These are phyloP conservation scores for Asteroscopus sphinx DNA, from an alignment of 2,888 invertebrate genomes.

Conservation along the genomic window DNA sequence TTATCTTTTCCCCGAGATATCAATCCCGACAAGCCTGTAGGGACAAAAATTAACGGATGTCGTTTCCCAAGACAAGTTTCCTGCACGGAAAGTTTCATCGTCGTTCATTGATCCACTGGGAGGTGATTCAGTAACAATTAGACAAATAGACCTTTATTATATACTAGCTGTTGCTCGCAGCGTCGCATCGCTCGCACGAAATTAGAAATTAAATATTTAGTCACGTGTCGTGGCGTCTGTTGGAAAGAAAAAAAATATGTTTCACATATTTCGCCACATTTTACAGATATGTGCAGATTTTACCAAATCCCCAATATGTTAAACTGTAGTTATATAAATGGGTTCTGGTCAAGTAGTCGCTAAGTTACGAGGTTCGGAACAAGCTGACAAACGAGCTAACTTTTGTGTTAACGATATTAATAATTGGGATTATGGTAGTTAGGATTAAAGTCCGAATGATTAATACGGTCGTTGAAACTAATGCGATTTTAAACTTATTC, in stretches of 20 bases:
- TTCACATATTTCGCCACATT: slow-evolving; percentile 6
- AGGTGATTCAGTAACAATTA: slow-evolving; percentile 48
- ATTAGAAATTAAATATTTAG: slow-evolving; percentile 51
- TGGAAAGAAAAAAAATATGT: slow-evolving; percentile 15
- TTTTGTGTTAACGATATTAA: slow-evolving; percentile 48
- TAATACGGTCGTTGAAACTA: slow-evolving; percentile 38
- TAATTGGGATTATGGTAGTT: slow-evolving; percentile 50
- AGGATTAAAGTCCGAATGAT: slow-evolving; percentile 42
- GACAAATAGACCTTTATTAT: slow-evolving; percentile 37
- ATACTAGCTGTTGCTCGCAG: slow-evolving; percentile 22
- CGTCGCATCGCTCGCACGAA: slow-evolving; percentile 21
- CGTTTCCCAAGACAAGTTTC: slow-evolving; percentile 38
- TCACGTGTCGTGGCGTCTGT: slow-evolving; percentile 5
- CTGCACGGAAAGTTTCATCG: slow-evolving; percentile 36
- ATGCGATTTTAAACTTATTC: slow-evolving; percentile 47
- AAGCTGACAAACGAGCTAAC: slow-evolving; percentile 47
- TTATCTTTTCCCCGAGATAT: slow-evolving; percentile 24
- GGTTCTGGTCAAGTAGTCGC: slow-evolving; percentile 26
- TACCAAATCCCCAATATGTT: slow-evolving; percentile 3
- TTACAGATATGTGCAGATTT: slow-evolving; percentile 8
- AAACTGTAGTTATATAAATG: slow-evolving; percentile 12
- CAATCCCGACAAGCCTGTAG: slow-evolving; percentile 34
- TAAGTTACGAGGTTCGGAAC: slow-evolving; percentile 25
- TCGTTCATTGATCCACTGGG: slow-evolving; percentile 45
- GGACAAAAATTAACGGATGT: slow-evolving; percentile 50